phyloP scores from a whole-genome alignment of 2,888 invertebrate genomes.

The Pseudolycoriella hygida region DNA sequence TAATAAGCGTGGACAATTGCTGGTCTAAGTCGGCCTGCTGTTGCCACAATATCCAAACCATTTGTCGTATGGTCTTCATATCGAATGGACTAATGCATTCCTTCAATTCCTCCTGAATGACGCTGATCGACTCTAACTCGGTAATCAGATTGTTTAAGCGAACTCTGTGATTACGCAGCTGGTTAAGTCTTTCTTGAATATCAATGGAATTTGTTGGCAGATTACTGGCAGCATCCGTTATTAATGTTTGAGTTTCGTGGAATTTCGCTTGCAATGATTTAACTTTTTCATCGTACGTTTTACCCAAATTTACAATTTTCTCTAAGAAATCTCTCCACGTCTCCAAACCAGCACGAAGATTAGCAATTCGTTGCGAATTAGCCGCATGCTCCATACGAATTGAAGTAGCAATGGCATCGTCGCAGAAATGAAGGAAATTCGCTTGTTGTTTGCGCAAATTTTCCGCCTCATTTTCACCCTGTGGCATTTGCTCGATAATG shows the following conservation, averaged over 20 bases:
- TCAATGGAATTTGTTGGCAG: conserved; percentile 40
- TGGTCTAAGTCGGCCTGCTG: conserved; percentile 68
- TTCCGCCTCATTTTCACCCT: conserved; percentile 45
- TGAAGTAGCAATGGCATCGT: conserved; percentile 58
- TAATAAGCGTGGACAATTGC: conserved; percentile 51
- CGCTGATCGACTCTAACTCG: conserved; percentile 51
- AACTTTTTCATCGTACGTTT: conserved; percentile 44
- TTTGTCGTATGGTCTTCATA: conserved; percentile 61
- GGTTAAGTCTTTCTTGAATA: conserved; percentile 44
- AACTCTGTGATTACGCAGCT: conserved; percentile 39
- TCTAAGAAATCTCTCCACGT: conserved; percentile 65
- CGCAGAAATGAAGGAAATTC: conserved; percentile 48
- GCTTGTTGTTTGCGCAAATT: conserved; percentile 46
- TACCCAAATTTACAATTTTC: conserved; percentile 43
- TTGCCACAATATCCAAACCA: conserved; percentile 59
- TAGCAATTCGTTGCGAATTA: conserved; percentile 56
- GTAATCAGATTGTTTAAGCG: conserved; percentile 29
- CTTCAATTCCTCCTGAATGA: conserved; percentile 64
- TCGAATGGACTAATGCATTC: conserved; percentile 72
- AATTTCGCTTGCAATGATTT: conserved; percentile 41
- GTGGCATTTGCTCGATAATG: conserved; percentile 47
- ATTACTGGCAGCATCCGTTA: conserved; percentile 37
- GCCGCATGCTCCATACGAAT: conserved; percentile 69
- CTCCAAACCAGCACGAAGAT: conserved; percentile 59
- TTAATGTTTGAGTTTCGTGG: conserved; percentile 41